Conservation (phyloP, 2,888 invertebrate genomes). For the Entomobrya proxima region DNA sequence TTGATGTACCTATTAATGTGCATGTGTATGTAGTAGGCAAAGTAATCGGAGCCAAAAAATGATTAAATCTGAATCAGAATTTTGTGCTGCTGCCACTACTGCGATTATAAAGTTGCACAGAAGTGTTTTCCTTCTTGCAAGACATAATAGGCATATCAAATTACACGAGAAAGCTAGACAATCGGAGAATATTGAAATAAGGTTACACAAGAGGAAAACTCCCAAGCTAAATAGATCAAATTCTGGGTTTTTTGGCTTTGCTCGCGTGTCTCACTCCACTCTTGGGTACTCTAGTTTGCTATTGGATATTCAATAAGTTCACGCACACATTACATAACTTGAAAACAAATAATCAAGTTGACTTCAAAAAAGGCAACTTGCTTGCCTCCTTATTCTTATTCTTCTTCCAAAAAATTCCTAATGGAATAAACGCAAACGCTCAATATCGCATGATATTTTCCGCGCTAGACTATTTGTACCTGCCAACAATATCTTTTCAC, state of each 20-base stretch:
- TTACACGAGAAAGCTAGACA: background rate
- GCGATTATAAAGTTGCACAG: no score
- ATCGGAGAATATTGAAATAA: no score
- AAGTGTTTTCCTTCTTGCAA: background rate
- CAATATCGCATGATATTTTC: background rate
- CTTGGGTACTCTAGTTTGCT: no score
- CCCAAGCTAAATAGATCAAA: no score
- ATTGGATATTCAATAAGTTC: background rate
- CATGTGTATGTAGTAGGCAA: background rate
- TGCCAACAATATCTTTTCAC: background rate
- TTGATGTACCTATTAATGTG: no score
- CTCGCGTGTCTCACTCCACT: background rate
- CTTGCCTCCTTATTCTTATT: background rate
- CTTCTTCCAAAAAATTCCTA: no score
- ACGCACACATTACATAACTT: background rate
- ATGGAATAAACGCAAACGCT: no score
- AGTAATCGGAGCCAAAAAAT: conserved; percentile 41
- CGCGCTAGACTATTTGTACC: background rate
- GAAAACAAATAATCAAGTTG: background rate
- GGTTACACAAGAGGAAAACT: no score
- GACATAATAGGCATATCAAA: background rate
- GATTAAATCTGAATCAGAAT: conserved; percentile 10
- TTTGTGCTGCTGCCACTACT: no score
- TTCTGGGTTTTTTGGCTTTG: background rate
- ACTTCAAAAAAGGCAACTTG: background rate